These are phyloP conservation scores for Oxytorus armatus DNA, from an alignment of 2,888 invertebrate species.

Conservation along the genomic window DNA sequence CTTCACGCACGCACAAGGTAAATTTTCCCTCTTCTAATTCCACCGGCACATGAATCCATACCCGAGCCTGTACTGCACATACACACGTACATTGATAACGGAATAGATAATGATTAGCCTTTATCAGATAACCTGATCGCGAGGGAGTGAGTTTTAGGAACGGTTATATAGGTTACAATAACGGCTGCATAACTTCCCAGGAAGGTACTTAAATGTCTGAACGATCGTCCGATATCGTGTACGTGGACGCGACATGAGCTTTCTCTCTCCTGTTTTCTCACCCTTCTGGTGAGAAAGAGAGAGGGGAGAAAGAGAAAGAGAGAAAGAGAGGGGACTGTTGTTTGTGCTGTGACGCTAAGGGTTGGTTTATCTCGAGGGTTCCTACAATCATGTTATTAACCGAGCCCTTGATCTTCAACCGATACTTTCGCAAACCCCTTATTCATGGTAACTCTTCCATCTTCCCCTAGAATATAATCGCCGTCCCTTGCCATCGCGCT, in stretches of 20 bases:
- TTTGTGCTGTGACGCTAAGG: conserved; percentile 40
- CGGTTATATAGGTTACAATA: conserved; percentile 58
- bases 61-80: conserved; percentile 8
- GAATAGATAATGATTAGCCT: conserved; percentile 65
- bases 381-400: conserved; percentile 61
- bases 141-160: conserved; percentile 45
- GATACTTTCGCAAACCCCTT: conserved; percentile 11
- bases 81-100: conserved; percentile 50
- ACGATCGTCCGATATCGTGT: conserved; percentile 70
- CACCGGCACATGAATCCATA: conserved; percentile 45
- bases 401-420: conserved; percentile 53
- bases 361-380: conserved; percentile 60
- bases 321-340: conserved; percentile 44
- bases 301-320: neutral
- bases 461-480: conserved; percentile 4
- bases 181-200: conserved; percentile 64
- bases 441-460: neutral
- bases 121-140: conserved; percentile 60
- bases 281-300: conserved; percentile 7
- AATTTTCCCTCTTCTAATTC: conserved; percentile 55
- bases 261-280: too few species aligned
- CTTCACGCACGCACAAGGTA: conserved; percentile 27
- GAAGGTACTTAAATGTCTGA: conserved; percentile 69
- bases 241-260: conserved; percentile 61
- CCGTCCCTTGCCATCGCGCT: neutral